Evolutionary conservation across 2,888 invertebrate genomes (phyloP), one percentile per base, ranked within the genome.

Genomic region (Meteorus cinctellus): DNA sequence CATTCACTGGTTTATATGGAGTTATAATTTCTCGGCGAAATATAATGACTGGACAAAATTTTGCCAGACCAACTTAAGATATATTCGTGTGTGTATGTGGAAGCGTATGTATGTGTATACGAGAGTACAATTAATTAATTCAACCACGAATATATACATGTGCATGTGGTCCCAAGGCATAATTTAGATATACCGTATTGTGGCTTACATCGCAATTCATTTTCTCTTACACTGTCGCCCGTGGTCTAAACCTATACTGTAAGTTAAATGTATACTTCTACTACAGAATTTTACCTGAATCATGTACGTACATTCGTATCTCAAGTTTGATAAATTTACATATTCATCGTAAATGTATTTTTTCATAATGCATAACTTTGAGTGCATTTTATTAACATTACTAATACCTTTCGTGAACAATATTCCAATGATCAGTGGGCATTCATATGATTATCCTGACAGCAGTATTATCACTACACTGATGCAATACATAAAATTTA

Each of bases 141-240:
- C 79, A 75, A 76, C 67, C 78, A 68, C 70, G 48, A 55, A 55
- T 55, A 55, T 19, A 55, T 19, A 55, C 8, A 19, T n/a, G 16
- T n/a, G n/a, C n/a, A n/a, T 65, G 69, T 81, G 82, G 81, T 75
- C 82, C 79, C 78, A 75, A 69, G 76, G 81, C 80, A 84, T 84
- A 85, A 85, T 80, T 85, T 85, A 85, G 77, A 75, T 71, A 82
- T 31, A 55, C 34, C 45, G 74, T 84, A 85, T 84, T 86, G 85
- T 84, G 34, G 76, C 81, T 82, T 79, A 84, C 81, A 80, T 82
- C 77, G 82, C 84, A 83, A 85, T 85, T 86, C 85, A 85, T 86
- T 85, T 86, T 84, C 79, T 83, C 82, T 24, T 45, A 72, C 65
- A 81, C 78, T 74, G 82, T 80, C 78, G 76, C 79, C 67, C 68